Evolutionary conservation across 2,797 vertebrate species (phyloP), one percentile per base, ranked within the genome.

Genomic region (Intellagama lesueurii): DNA sequence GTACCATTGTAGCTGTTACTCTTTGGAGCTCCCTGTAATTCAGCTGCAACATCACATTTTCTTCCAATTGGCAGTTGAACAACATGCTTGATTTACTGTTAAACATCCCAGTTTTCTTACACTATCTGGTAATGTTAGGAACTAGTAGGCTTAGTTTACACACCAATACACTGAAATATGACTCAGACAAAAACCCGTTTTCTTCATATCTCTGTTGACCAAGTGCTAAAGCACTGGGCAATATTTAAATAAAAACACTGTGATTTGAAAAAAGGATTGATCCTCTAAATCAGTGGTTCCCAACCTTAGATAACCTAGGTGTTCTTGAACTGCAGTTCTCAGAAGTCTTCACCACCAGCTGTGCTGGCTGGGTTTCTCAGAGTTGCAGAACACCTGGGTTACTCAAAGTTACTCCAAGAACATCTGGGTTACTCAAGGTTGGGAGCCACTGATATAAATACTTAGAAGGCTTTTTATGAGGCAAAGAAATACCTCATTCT

Each of bases 401-500:
- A 56, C 52, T 3, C 52, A 56, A 56, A 7, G 52, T 2, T 56
- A 40, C 14, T 56, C 52, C 52, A 56, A 12, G 9, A 56, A 56
- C 52, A 56, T 14, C 52, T 52, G 8, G 52, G 52, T 52, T 52
- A 52, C 52, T 2, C 52, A 56, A 56, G 52, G 52, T 2, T 56
- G 52, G 52, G 52, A 56, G 14, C 52, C 11, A 11, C 52, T 56
- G 52, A 9, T 56, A 9, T 56, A 16, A 56, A 92, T 86, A 88
- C 91, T 93, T 90, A 76, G 47, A 32, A 73, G 52, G 91, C 91
- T 93, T 40, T 5, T 70, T 69, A 60, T 85, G 87, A 88, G 4
- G 2, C 92, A 92, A 92, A 91, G 56, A 88, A 95, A 94, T 93
- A 95, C 94, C 92, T 95, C 94, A 94, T 92, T 86, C 64, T 77